Conservation (phyloP, 2,797 vertebrate species). For the Alectoris magna region DNA sequence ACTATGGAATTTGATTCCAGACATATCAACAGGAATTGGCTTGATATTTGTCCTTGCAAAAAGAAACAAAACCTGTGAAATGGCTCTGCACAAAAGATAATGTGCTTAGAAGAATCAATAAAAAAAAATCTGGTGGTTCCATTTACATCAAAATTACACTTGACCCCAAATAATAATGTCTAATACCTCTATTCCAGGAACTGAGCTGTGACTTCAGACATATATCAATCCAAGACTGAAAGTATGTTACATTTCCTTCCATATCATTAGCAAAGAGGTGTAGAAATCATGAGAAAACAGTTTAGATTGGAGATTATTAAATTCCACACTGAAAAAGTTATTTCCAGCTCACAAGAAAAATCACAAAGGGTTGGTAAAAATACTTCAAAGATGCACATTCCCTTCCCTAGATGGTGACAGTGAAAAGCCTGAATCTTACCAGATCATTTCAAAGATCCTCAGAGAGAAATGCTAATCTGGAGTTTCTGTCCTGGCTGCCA, state of each 20-base stretch:
- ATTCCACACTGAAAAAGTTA: background rate
- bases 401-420: background rate
- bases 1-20: background rate
- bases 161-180: background rate
- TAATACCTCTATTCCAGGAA: background rate
- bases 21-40: background rate
- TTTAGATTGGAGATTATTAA: background rate
- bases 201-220: background rate
- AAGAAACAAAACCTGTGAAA: background rate
- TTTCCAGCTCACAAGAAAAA: conserved; percentile 12
- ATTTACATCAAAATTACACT: background rate
- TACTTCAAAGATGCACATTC: conserved; percentile 38
- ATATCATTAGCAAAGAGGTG: background rate
- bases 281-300: background rate
- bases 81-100: background rate
- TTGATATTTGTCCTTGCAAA: background rate
- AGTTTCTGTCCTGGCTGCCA: conserved; percentile 9
- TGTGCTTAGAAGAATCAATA: background rate
- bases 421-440: conserved; percentile 15
- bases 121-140: background rate
- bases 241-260: background rate
- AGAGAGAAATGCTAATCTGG: conserved; percentile 16
- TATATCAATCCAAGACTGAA: background rate
- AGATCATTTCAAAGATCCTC: background rate
- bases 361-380: conserved; percentile 21